Evolutionary conservation across 1,140 invertebrate genomes (phyloP).

Genomic region (Pogonomyrmex barbatus): DNA sequence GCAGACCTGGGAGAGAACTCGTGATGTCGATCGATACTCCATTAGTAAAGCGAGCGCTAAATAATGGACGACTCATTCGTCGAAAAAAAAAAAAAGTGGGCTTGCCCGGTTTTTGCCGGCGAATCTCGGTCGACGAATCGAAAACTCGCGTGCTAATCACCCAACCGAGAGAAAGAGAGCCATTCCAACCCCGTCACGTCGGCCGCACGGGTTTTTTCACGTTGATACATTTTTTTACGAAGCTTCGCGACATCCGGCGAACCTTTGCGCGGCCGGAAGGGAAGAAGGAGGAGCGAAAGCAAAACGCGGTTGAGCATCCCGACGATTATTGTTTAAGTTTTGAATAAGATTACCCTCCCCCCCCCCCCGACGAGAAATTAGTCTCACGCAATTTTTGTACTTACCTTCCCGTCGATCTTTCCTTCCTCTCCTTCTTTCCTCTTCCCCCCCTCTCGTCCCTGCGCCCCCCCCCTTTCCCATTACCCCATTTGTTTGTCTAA

Average conservation of each 20-base stretch:
- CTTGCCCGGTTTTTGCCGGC: constrained; percentile 18
- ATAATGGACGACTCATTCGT: constrained; percentile 44
- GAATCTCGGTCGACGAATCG: constrained; percentile 12
- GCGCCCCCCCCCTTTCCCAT: constrained; percentile 17
- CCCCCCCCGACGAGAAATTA: constrained; percentile 64
- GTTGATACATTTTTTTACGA: constrained; percentile 69
- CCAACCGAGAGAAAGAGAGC: background rate
- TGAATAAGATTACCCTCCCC: constrained; percentile 27
- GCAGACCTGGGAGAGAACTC: background rate
- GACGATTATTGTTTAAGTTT: background rate
- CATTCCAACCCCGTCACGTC: constrained; percentile 9
- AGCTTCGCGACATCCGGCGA: constrained; percentile 29
- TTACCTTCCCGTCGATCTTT: constrained; percentile 77
- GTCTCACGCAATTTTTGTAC: constrained; percentile 82
- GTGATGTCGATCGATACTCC: constrained; percentile 38
- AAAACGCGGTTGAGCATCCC: constrained; percentile 22
- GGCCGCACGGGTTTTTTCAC: constrained; percentile 15
- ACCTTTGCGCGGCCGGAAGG: constrained; percentile 12
- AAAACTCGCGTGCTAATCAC: constrained; percentile 24
- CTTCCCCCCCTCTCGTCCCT: constrained; percentile 17
- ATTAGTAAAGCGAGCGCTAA: constrained; percentile 37
- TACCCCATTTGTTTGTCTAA: constrained; percentile 44
- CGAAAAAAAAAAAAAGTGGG: constrained; percentile 8
- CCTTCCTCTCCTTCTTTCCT: constrained; percentile 7
- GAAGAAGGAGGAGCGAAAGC: constrained; percentile 19